phyloP scores from a whole-genome alignment of 1,140 invertebrate genomes.

The Caenorhabditis remanei region DNA sequence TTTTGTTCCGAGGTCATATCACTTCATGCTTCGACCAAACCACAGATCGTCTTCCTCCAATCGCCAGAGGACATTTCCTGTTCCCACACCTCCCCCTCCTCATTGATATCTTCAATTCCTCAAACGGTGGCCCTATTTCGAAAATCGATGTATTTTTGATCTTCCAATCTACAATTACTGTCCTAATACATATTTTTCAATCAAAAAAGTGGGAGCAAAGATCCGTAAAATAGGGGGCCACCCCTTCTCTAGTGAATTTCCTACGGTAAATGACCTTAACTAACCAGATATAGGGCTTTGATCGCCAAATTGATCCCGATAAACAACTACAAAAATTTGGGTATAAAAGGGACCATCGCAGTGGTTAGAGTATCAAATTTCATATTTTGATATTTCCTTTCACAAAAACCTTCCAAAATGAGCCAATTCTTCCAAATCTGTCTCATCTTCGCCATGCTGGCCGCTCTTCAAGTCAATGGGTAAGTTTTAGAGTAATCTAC shows the following conservation, averaged over 20 bases:
- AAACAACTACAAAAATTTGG: background rate
- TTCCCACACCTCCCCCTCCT: background rate
- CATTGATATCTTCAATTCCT: background rate
- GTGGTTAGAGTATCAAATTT: background rate
- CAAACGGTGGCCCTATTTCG: background rate
- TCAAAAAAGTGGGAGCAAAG: background rate
- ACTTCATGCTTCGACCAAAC: background rate
- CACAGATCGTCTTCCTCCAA: background rate
- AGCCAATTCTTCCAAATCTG: conserved; percentile 1
- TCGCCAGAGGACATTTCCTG: no score
- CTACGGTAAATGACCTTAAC: no score
- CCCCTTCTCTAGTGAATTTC: no score
- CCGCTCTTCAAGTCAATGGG: background rate
- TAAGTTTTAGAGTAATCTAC: background rate
- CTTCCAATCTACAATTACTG: background rate
- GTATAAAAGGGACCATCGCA: background rate
- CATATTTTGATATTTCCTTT: background rate
- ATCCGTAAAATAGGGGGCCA: background rate
- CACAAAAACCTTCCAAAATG: background rate
- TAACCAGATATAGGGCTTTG: conserved; percentile 6
- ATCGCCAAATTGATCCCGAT: conserved; percentile 10
- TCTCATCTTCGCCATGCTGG: conserved; percentile 16
- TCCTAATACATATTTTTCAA: background rate
- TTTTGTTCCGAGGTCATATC: background rate
- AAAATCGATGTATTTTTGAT: conserved; percentile 6